Percentiles rank a stretch among this genome's conserved stretches.
Conservation (phyloP, 2,888 invertebrate genomes). For the Peribatodes rhomboidaria region DNA sequence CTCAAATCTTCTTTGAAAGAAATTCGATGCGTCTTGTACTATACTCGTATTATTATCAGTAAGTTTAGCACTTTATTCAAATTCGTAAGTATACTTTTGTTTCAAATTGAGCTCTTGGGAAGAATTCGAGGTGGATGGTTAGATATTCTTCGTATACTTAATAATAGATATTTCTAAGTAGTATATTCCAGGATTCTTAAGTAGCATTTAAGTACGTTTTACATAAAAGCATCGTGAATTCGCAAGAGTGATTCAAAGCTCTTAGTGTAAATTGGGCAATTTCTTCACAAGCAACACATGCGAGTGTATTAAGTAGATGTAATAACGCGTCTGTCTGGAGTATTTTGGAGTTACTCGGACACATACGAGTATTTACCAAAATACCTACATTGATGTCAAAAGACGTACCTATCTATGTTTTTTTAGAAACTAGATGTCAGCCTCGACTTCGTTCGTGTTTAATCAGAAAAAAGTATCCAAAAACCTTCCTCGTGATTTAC, state of each 20-base stretch:
- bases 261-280: conserved; percentile 31
- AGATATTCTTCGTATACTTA: not conserved
- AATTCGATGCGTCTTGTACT: not conserved
- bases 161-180: conserved; percentile 4
- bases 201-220: conserved; percentile 24
- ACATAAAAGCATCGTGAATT: conserved; percentile 37
- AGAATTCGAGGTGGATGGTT: conserved; percentile 5
- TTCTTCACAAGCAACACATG: conserved; percentile 8
- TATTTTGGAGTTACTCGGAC: not conserved
- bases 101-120: conserved; percentile 4
- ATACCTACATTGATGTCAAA: too few species aligned
- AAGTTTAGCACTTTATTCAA: conserved; percentile 2
- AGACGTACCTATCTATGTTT: too few species aligned
- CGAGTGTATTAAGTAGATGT: conserved; percentile 1
- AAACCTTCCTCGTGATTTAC: too few species aligned
- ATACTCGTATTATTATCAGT: not conserved
- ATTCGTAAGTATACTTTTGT: conserved; percentile 7
- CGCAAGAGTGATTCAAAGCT: conserved; percentile 29
- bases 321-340: not conserved
- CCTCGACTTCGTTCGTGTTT: too few species aligned
- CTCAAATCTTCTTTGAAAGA: too few species aligned
- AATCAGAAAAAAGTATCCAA: too few species aligned
- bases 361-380: too few species aligned
- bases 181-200: conserved; percentile 8
- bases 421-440: too few species aligned